A percentile compares a stretch with the other conserved stretches of the same genome.
These are phyloP conservation scores for Gracilinanus agilis DNA, from an alignment of 2,113 vertebrate genomes.

Conservation along the genomic window DNA sequence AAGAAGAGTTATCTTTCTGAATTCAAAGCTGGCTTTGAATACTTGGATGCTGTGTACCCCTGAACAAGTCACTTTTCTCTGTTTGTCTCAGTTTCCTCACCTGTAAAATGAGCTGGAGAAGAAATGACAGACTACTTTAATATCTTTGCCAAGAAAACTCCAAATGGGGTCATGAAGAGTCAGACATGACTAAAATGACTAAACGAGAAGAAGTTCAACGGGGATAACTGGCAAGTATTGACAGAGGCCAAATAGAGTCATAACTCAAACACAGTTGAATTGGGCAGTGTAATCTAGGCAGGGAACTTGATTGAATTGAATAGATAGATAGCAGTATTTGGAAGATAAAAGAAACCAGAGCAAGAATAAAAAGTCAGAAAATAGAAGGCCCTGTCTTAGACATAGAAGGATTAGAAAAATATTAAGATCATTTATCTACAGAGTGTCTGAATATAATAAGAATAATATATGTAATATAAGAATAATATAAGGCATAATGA, in stretches of 20 bases:
- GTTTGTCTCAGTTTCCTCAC: too few relatives aligned
- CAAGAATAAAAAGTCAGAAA: neutral
- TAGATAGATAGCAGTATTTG: neutral
- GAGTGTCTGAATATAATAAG: neutral
- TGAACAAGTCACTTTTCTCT: too few relatives aligned
- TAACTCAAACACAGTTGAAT: neutral
- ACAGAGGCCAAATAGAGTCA: neutral
- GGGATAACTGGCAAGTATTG: neutral
- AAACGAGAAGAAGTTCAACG: neutral
- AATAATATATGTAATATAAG: too few relatives aligned
- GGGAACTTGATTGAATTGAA: neutral
- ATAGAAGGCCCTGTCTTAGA: neutral
- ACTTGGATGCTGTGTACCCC: too few relatives aligned
- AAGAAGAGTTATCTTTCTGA: too few relatives aligned
- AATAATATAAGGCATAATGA: neutral
- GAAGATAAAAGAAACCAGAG: neutral
- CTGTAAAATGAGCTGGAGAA: too few relatives aligned
- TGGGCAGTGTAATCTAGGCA: neutral
- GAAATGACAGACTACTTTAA: too few relatives aligned
- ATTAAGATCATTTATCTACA: neutral
- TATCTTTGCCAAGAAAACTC: too few relatives aligned
- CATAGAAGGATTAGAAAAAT: neutral
- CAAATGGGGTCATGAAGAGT: too few relatives aligned
- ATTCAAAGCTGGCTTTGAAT: too few relatives aligned
- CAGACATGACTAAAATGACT: too few relatives aligned